Base-by-base conservation (phyloP, 2,888 invertebrate species). In the Electrophaes corylata region DNA sequence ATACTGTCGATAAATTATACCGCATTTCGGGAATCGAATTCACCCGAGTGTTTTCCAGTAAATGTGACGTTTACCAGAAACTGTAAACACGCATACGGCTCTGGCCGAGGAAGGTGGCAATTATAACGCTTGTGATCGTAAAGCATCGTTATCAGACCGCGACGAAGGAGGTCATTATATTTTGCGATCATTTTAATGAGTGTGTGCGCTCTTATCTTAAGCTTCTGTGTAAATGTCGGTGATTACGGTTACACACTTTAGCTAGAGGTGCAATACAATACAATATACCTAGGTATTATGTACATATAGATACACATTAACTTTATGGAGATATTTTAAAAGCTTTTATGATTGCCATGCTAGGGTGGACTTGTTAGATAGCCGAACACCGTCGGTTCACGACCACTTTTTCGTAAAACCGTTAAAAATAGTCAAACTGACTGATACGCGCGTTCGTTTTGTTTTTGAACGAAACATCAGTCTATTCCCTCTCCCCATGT, bases 1-100 rank as follows among this genome's bases (percentile, higher is more conserved):
- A 87, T 82, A 78, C 78, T 66, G 72, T 59, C 79, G 75, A 88
- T 89, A 88, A 86, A 86, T 87, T 83, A 84, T 81, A 78, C 76
- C 75, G 75, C 79, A 76, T 84, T 87, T 84, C 70, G 83, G 82
- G 79, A 83, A 79, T 79, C 79, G 78, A 80, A 77, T 79, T 75
- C 70, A 75, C 66, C 65, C 62, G 70, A 69, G 69, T 69, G 72
- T 73, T 75, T 72, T 72, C 71, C 65, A 69, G 62, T 70, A 67
- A 72, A 66, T 51, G 64, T 66, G 58, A 66, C 62, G 66, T 72
- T 69, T 66, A 71, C 69, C 72, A 67, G 71, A 47, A 64, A 69
- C 60, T 68, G 64, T 66, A n/a, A n/a, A n/a, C n/a, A 66, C 70
- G 68, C 64, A 65, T 69, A 70, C 71, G 47, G n/a, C n/a, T n/a